Evolutionary conservation across 2,888 invertebrate species (phyloP), one percentile per base, ranked within the genome.

Genomic region (Ypsolopha scabrella): DNA sequence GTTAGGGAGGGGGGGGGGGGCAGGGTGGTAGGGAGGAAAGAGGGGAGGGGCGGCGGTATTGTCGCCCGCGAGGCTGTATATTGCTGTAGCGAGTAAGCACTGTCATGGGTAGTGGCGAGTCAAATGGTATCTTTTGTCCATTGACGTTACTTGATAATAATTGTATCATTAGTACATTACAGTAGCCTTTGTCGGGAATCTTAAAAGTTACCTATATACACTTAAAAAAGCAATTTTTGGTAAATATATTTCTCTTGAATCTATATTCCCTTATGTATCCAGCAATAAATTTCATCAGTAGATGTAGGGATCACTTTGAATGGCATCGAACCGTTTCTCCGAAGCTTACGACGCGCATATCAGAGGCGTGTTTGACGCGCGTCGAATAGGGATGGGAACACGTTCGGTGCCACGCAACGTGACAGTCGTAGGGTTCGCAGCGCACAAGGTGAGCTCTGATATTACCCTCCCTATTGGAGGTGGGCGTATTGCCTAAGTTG

Each of bases 131-230:
- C 71, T 85, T 80, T 85, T 85, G 83, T 86, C 85, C 85, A 81
- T 85, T 83, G 83, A 81, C 82, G 76, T 83, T 80, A 80, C 78
- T 81, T 72, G 85, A 85, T 85, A 85, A 86, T 86, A 85, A 85
- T 85, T 82, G 82, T 86, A 85, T 86, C 83, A 82, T 82, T 85
- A 85, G 81, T 85, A 85, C 83, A 85, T 83, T 81, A 80, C 82
- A 78, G 83, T 86, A 86, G 86, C 81, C 82, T 82, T 83, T 85
- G 82, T 83, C 79, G 75, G 73, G 76, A 81, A 80, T 82, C 80
- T 83, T 80, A 76, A 83, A 80, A 82, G 83, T 85, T 86, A 86
- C 83, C 85, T 86, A 82, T 85, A 83, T 83, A 83, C 81, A 85
- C 78, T 80, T 73, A 70, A 75, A 81, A 80, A 55, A 68, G 69